Evolutionary conservation across 2,888 invertebrate genomes (phyloP).

Genomic region (Noctua janthina): DNA sequence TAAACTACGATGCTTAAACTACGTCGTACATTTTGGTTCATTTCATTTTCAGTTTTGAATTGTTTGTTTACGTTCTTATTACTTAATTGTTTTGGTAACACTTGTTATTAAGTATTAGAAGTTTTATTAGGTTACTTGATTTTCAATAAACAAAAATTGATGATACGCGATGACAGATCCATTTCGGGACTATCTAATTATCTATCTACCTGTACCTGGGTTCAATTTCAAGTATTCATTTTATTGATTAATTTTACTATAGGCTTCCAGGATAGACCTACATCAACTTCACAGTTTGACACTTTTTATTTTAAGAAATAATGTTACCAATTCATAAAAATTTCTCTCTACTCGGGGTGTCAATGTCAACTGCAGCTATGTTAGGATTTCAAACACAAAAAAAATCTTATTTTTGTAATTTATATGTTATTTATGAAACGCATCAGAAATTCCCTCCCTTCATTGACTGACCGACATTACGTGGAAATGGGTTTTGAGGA

Average conservation of each 20-base stretch:
- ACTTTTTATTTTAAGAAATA: neutral
- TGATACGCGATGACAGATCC: neutral
- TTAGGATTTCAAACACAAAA: no score
- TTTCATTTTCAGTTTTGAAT: neutral
- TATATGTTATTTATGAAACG: no score
- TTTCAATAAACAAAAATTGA: no score
- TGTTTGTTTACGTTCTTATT: constrained; percentile 15
- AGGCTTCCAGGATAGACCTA: neutral
- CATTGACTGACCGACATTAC: no score
- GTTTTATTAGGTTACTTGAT: neutral
- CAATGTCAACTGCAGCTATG: no score
- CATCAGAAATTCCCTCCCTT: no score
- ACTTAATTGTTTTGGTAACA: neutral
- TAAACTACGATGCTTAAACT: neutral
- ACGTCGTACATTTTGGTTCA: neutral
- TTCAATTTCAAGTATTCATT: neutral
- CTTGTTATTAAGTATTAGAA: neutral
- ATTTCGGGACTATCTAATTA: neutral
- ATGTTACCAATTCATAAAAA: neutral
- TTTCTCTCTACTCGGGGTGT: no score
- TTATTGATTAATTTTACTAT: neutral
- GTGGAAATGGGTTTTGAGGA: no score
- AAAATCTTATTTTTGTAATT: no score
- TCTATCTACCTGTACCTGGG: no score
- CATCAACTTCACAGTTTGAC: neutral